Conservation (phyloP, 1,140 invertebrate genomes). For the Habropoda laboriosa region DNA sequence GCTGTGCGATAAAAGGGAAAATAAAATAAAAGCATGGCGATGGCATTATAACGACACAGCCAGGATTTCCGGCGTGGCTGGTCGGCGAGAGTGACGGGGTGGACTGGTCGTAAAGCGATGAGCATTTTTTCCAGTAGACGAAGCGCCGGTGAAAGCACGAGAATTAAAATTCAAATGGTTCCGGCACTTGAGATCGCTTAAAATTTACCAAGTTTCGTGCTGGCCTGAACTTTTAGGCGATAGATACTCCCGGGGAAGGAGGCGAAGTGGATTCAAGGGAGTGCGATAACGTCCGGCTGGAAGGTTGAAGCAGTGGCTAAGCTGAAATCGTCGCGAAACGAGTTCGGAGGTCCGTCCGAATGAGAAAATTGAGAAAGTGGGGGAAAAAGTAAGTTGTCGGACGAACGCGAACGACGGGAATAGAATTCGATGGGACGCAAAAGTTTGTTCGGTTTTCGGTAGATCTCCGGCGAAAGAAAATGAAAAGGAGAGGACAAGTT, state of each 20-base stretch:
- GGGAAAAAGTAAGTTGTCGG: not conserved
- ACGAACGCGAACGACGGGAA: not conserved
- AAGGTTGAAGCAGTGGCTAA: not conserved
- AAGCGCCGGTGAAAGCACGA: slow-evolving; percentile 34
- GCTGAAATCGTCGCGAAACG: slow-evolving; percentile 12
- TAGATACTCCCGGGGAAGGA: slow-evolving; percentile 41
- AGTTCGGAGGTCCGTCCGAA: not conserved
- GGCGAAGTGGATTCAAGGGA: slow-evolving; percentile 10
- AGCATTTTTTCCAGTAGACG: slow-evolving; percentile 51
- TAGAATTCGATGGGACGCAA: slow-evolving; percentile 16
- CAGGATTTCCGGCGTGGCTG: slow-evolving; percentile 22
- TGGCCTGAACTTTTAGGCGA: slow-evolving; percentile 57
- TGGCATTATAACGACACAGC: too few relatives aligned
- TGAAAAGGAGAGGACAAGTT: slow-evolving; percentile 13
- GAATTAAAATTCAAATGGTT: slow-evolving; percentile 68
- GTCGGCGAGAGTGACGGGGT: slow-evolving; percentile 24
- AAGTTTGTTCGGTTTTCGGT: not conserved
- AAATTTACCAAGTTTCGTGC: slow-evolving; percentile 65
- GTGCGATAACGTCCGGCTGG: slow-evolving; percentile 14
- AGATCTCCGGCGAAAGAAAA: not conserved
- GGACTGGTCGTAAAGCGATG: slow-evolving; percentile 51
- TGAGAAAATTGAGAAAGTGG: not conserved
- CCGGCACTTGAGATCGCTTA: slow-evolving; percentile 54
- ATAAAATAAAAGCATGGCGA: not conserved
- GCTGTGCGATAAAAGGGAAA: too few relatives aligned